These are phyloP conservation scores for Thymelicus sylvestris DNA, from an alignment of 2,888 invertebrate species.

Conservation along the genomic window DNA sequence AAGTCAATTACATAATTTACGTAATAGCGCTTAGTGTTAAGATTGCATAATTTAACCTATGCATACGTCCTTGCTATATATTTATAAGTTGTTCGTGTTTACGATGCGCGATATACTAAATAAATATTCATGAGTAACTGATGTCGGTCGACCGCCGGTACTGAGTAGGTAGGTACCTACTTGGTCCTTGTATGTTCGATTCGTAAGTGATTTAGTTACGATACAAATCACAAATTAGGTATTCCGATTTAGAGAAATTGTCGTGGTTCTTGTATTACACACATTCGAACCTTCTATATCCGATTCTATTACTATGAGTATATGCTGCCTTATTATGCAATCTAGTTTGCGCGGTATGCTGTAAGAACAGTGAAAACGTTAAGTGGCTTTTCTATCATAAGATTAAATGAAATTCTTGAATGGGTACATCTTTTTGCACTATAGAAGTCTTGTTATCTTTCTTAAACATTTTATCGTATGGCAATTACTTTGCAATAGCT, in stretches of 20 bases:
- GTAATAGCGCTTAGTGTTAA: conserved; percentile 25
- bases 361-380: background rate
- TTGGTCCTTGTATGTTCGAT: conserved; percentile 13
- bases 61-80: conserved; percentile 33
- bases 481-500: background rate
- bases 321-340: background rate
- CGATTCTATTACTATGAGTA: too few relatives aligned
- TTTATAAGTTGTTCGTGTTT: conserved; percentile 28
- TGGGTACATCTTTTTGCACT: background rate
- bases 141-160: conserved; percentile 6
- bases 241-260: conserved; percentile 13
- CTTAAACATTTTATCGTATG: background rate
- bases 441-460: background rate
- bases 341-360: background rate
- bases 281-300: too few relatives aligned
- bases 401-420: background rate
- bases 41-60: conserved; percentile 33
- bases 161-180: conserved; percentile 1
- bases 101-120: conserved; percentile 31
- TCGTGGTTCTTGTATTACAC: conserved; percentile 1
- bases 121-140: conserved; percentile 34
- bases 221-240: conserved; percentile 27
- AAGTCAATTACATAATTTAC: conserved; percentile 31
- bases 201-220: conserved; percentile 19
- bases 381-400: background rate